phyloP scores from a whole-genome alignment of 2,888 invertebrate species.

The Ptilodon capucinus region DNA sequence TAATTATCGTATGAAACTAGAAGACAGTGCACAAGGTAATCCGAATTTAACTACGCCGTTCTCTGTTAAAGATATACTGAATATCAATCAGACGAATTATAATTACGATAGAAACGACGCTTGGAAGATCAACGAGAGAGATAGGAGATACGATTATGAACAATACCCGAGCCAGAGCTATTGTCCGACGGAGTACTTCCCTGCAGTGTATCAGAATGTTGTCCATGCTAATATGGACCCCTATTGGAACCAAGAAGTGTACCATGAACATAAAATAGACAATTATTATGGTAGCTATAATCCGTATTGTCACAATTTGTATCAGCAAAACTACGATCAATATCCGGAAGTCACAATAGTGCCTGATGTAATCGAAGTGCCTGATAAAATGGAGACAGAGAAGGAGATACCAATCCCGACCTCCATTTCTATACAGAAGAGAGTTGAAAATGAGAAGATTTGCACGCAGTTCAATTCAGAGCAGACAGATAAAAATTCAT shows the following conservation, averaged over 20 bases:
- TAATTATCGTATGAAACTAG: constrained; percentile 54
- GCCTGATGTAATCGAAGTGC: constrained; percentile 37
- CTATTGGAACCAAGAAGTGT: constrained; percentile 64
- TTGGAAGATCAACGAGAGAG: constrained; percentile 62
- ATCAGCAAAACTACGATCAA: constrained; percentile 64
- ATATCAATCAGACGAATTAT: constrained; percentile 58
- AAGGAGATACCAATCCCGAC: constrained; percentile 7
- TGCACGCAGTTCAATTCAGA: constrained; percentile 21
- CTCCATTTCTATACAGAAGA: constrained; percentile 20
- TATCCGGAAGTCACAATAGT: constrained; percentile 38
- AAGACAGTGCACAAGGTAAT: constrained; percentile 41
- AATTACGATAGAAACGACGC: constrained; percentile 61
- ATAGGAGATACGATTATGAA: constrained; percentile 58
- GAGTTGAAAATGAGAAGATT: constrained; percentile 25
- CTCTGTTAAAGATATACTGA: constrained; percentile 71
- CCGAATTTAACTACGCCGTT: constrained; percentile 64
- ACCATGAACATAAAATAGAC: constrained; percentile 64
- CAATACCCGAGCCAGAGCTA: constrained; percentile 52
- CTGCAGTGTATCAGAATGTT: constrained; percentile 58
- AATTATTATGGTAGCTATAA: constrained; percentile 65
- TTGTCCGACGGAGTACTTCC: constrained; percentile 59
- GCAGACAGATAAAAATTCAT: constrained; percentile 37
- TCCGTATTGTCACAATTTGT: constrained; percentile 64
- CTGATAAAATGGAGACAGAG: constrained; percentile 37
- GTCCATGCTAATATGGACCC: constrained; percentile 58